These are phyloP conservation scores for Suncus etruscus DNA, from an alignment of 2,113 vertebrate genomes.

Conservation along the genomic window DNA sequence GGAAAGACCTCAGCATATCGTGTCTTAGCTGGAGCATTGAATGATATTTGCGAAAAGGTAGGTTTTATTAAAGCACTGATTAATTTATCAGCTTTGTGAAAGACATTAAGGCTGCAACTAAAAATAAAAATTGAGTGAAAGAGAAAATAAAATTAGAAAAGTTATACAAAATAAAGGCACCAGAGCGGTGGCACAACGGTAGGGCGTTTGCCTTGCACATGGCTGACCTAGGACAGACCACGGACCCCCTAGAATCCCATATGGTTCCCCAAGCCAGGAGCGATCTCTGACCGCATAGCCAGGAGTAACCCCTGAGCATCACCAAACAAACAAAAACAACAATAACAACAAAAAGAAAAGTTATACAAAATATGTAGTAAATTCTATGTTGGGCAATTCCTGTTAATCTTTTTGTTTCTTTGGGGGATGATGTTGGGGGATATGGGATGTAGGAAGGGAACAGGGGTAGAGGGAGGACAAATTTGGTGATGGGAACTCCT, in stretches of 20 bases:
- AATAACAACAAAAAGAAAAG: background rate
- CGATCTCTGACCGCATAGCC: no score
- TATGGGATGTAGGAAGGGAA: no score
- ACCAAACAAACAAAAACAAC: no score
- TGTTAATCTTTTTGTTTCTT: constrained; percentile 20
- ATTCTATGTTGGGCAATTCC: background rate
- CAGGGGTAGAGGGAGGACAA: no score
- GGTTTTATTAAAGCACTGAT: background rate
- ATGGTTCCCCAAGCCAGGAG: no score
- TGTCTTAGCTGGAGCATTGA: constrained; percentile 91
- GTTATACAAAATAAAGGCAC: background rate
- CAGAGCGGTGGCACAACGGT: no score
- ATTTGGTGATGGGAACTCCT: no score
- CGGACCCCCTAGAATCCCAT: no score
- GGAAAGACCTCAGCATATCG: constrained; percentile 94
- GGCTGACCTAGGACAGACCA: no score
- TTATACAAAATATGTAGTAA: background rate
- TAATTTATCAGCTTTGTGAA: background rate
- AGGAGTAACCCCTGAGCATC: no score
- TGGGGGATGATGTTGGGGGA: no score
- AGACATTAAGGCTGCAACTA: background rate
- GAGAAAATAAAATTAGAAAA: constrained; percentile 21
- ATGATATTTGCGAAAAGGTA: constrained; percentile 92
- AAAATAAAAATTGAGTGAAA: constrained; percentile 39
- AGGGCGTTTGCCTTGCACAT: no score